These are phyloP conservation scores for Notodonta ziczac DNA, from an alignment of 2,888 invertebrate genomes.

Conservation along the genomic window DNA sequence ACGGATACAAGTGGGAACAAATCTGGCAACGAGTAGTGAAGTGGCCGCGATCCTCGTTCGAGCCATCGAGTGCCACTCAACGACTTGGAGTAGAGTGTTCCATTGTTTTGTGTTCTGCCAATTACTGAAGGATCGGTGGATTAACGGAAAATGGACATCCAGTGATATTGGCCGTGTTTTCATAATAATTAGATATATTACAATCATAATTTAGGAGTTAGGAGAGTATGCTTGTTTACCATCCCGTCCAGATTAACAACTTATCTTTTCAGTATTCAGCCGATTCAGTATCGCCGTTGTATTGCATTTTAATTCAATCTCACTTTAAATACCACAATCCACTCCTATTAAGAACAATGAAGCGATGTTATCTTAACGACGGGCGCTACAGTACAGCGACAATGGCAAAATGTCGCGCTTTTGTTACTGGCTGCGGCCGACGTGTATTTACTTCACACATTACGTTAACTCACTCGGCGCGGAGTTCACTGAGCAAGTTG, in stretches of 20 bases:
- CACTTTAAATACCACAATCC: not conserved
- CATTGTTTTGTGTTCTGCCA: slow-evolving; percentile 1
- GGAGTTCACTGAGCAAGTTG: not conserved
- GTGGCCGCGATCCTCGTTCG: not conserved
- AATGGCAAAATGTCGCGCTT: not conserved
- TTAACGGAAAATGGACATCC: not conserved
- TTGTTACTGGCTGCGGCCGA: not conserved
- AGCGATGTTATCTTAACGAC: not conserved
- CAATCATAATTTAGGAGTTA: too few relatives aligned
- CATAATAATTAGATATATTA: too few relatives aligned
- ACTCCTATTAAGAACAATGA: not conserved
- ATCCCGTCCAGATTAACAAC: too few relatives aligned
- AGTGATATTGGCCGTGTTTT: too few relatives aligned
- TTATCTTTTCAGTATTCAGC: too few relatives aligned
- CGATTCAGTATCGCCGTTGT: too few relatives aligned
- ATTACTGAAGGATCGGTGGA: not conserved
- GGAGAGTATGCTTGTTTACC: too few relatives aligned
- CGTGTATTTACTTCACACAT: not conserved
- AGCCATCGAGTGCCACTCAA: not conserved
- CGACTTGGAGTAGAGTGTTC: not conserved
- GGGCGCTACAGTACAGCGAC: not conserved
- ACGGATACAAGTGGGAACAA: not conserved
- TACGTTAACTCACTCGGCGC: not conserved
- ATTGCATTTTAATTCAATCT: not conserved
- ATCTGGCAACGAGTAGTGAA: not conserved